Base-by-base conservation (phyloP, 1,140 invertebrate genomes). In the Conus ventricosus region DNA sequence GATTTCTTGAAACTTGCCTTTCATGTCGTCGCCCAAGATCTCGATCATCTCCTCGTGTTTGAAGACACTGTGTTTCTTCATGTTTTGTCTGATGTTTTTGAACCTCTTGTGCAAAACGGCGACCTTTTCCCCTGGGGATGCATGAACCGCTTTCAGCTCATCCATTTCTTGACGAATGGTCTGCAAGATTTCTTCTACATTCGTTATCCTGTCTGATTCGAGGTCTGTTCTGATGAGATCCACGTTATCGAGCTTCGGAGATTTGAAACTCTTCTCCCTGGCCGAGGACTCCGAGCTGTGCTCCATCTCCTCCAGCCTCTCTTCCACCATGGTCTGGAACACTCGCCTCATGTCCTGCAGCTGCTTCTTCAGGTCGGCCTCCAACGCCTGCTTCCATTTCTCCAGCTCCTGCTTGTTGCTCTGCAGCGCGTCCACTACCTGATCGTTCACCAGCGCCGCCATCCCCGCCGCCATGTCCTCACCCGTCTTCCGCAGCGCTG, bases 401-500 rank as follows among this genome's bases (percentile, higher is more conserved):
- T 57, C 81, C 51, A 83, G 81, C 81, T 55, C 23, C 54, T 83
- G 15, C 15, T n/a, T 13, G 81, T 83, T 55, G 11, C 11, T n/a
- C 23, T 83, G 20, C 39, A 83, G 7, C 0, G 25, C 51, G 15
- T 39, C 78, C 27, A 11, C 20, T 4, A 81, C 15, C 53, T 55
- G 81, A 5, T 83, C 81, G 81, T 83, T 83, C 53, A 83, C 81
- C 8, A 83, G 23, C 13, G 81, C 81, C 39, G 81, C 81, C 81
- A 83, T 83, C 25, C 53, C 81, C 20, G 51, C 81, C 54, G 81
- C 81, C 81, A 83, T 83, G 81, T 83, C 54, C 53, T 83, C 53
- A 4, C 81, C 54, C 10, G 54, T 57, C 5, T 55, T n/a, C 23
- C 10, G 51, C 81, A 83, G n/a, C 39, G 53, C 51, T 57, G 81